phyloP scores from a whole-genome alignment of 2,113 vertebrate species.

The Lonchura striata region DNA sequence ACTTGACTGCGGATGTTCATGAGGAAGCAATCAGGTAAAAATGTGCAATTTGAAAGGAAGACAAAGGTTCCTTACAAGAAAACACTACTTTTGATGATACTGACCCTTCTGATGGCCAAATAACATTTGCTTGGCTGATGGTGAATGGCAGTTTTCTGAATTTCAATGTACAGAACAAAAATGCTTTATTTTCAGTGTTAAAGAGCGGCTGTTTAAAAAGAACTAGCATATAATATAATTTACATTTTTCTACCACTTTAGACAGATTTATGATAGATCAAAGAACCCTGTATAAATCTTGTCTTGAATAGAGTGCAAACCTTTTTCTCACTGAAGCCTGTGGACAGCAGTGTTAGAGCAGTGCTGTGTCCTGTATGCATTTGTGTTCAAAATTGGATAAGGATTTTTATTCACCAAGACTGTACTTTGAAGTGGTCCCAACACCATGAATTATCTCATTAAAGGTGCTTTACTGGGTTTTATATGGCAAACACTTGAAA shows the following conservation, averaged over 20 bases:
- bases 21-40: constrained; percentile 46
- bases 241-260: neutral
- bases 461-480: neutral
- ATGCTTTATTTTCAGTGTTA: neutral
- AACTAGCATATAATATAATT: neutral
- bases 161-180: neutral
- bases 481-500: neutral
- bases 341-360: neutral
- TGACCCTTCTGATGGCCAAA: neutral
- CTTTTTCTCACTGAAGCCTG: neutral
- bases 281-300: neutral
- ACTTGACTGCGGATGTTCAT: neutral
- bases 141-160: neutral
- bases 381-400: neutral
- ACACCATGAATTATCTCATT: neutral
- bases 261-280: neutral
- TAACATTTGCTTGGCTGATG: neutral
- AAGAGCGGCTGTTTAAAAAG: neutral
- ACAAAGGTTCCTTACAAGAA: neutral
- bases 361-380: neutral
- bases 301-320: neutral
- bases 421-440: neutral
- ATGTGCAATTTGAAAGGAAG: neutral
- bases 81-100: neutral
- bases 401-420: neutral